These are phyloP conservation scores for Steatocranus sp. DNA, from an alignment of 2,797 vertebrate species.

Conservation along the genomic window DNA sequence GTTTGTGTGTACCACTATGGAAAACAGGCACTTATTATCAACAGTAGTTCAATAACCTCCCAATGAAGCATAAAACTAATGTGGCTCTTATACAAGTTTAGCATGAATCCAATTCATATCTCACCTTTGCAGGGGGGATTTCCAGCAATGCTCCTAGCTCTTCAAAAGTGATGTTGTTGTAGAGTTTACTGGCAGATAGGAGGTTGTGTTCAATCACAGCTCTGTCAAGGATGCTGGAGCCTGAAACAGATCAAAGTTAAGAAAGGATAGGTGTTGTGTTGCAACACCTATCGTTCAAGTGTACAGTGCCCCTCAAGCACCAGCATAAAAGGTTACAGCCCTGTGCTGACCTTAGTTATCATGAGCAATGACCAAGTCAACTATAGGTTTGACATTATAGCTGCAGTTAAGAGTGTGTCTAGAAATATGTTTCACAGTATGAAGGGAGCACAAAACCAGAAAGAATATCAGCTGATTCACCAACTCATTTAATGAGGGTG, in stretches of 20 bases:
- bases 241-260: conserved; percentile 51
- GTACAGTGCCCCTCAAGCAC: neutral
- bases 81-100: neutral
- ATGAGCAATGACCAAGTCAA: neutral
- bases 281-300: neutral
- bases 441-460: neutral
- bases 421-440: neutral
- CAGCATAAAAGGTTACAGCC: neutral
- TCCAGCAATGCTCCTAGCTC: conserved; percentile 95
- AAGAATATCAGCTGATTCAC: neutral
- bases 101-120: neutral
- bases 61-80: neutral
- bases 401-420: neutral
- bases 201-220: conserved; percentile 99
- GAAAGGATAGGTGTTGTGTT: neutral
- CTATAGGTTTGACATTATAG: neutral
- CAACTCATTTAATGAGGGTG: neutral
- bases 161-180: conserved; percentile 99
- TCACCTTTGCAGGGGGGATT: conserved; percentile 96
- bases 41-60: neutral
- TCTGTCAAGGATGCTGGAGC: conserved; percentile 97
- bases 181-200: conserved; percentile 96
- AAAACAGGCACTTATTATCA: neutral
- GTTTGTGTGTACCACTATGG: neutral
- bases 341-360: neutral